These are phyloP conservation scores for Scaptodrosophila lebanonensis DNA, from an alignment of 1,140 invertebrate species.

Conservation along the genomic window DNA sequence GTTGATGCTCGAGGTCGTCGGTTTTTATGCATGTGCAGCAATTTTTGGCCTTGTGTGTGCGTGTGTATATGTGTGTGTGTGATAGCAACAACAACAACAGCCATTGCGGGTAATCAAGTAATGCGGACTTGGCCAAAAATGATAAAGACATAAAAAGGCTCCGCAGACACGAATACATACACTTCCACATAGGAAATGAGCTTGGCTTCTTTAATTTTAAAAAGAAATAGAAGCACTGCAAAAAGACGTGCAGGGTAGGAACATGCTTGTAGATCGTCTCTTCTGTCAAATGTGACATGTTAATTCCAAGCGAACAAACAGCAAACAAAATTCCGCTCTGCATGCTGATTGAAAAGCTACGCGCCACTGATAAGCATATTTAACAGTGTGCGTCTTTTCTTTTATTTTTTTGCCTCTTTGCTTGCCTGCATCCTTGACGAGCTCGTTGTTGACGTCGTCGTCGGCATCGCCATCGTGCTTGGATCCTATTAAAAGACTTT, in stretches of 20 bases:
- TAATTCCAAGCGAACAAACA: conserved; percentile 64
- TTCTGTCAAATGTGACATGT: conserved; percentile 68
- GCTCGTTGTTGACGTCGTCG: no score
- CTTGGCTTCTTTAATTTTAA: no score
- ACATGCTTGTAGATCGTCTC: no score
- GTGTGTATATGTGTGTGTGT: conserved; percentile 13
- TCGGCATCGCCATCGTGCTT: neutral
- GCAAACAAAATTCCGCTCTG: conserved; percentile 21
- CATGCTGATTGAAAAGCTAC: conserved; percentile 63
- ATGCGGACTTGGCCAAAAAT: conserved; percentile 59
- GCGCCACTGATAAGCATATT: conserved; percentile 57
- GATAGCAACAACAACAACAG: conserved; percentile 42
- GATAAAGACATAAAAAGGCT: conserved; percentile 51
- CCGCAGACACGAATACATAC: no score
- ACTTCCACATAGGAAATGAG: no score
- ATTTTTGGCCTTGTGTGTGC: conserved; percentile 31
- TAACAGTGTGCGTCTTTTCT: conserved; percentile 41
- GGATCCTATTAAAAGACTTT: conserved; percentile 52
- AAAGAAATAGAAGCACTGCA: no score
- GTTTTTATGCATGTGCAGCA: conserved; percentile 60
- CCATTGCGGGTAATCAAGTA: conserved; percentile 72
- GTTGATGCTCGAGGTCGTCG: conserved; percentile 18
- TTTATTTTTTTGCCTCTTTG: conserved; percentile 8
- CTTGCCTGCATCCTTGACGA: no score
- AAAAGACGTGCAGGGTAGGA: no score